Evolutionary conservation across 2,888 invertebrate genomes (phyloP).

Genomic region (Azorinus chamasolen): DNA sequence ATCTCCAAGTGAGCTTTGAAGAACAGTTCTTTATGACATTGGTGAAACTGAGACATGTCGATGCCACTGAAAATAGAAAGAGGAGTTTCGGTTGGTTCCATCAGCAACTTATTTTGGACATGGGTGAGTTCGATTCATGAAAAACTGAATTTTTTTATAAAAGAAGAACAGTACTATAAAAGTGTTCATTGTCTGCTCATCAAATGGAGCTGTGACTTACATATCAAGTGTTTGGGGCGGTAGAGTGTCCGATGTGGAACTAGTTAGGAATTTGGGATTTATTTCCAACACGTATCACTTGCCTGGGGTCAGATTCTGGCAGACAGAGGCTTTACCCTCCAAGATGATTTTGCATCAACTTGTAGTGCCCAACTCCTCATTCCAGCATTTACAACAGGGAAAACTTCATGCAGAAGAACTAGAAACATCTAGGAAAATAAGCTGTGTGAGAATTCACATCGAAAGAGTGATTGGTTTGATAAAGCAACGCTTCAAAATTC

Average conservation of each 20-base stretch:
- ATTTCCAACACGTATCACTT: constrained; percentile 38
- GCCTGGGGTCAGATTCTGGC: constrained; percentile 65
- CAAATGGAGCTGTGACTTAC: constrained; percentile 50
- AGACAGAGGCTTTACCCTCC: constrained; percentile 61
- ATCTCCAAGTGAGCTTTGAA: not conserved
- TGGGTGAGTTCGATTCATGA: constrained; percentile 45
- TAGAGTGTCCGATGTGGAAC: constrained; percentile 56
- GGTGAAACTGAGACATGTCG: constrained; percentile 48
- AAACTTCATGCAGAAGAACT: constrained; percentile 56
- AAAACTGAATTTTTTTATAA: constrained; percentile 45
- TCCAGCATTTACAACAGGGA: constrained; percentile 60
- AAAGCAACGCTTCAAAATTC: constrained; percentile 59
- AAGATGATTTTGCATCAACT: constrained; percentile 59
- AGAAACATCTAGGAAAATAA: constrained; percentile 54
- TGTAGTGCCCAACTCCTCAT: constrained; percentile 57
- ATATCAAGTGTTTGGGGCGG: constrained; percentile 63
- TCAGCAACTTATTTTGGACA: constrained; percentile 46
- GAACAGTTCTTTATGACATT: constrained; percentile 47
- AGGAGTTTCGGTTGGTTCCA: constrained; percentile 32
- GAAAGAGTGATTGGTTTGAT: constrained; percentile 63
- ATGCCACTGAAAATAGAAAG: constrained; percentile 18
- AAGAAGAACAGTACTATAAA: constrained; percentile 33
- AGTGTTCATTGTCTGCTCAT: constrained; percentile 36
- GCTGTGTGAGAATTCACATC: constrained; percentile 58
- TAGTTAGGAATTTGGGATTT: constrained; percentile 54